Evolutionary conservation across 2,797 vertebrate species (phyloP).

Genomic region (Acomys russatus): DNA sequence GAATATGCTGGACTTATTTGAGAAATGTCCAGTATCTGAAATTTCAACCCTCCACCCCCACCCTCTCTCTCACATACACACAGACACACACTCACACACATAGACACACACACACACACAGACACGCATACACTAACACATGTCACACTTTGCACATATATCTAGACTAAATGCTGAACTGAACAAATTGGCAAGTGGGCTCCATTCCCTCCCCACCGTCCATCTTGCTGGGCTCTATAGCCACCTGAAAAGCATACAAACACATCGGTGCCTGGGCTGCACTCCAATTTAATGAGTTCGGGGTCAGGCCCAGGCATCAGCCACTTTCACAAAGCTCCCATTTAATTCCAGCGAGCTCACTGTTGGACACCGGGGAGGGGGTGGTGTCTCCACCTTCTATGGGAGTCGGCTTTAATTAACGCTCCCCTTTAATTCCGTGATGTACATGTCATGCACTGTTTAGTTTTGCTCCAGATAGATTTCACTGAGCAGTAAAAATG

Average conservation of each 20-base stretch:
- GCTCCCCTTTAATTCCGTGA: conserved; percentile 59
- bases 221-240: neutral
- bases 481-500: conserved; percentile 80
- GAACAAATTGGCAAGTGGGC: neutral
- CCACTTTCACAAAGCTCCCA: neutral
- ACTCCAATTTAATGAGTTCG: conserved; percentile 36
- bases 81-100: neutral
- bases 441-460: conserved; percentile 54
- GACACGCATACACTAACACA: neutral
- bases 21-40: neutral
- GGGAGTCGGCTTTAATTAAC: conserved; percentile 61
- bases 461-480: conserved; percentile 69
- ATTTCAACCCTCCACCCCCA: neutral
- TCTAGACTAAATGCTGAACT: neutral
- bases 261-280: neutral
- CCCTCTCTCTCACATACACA: neutral
- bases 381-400: neutral
- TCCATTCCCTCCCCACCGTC: neutral
- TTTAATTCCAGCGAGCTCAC: neutral
- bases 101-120: neutral
- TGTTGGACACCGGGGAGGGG: neutral
- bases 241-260: conserved; percentile 45
- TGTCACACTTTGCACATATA: neutral
- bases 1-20: neutral
- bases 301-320: conserved; percentile 39